Evolutionary conservation across 2,797 vertebrate genomes (phyloP), one percentile per base, ranked within the genome.

Genomic region (Chromobotia macracanthus): DNA sequence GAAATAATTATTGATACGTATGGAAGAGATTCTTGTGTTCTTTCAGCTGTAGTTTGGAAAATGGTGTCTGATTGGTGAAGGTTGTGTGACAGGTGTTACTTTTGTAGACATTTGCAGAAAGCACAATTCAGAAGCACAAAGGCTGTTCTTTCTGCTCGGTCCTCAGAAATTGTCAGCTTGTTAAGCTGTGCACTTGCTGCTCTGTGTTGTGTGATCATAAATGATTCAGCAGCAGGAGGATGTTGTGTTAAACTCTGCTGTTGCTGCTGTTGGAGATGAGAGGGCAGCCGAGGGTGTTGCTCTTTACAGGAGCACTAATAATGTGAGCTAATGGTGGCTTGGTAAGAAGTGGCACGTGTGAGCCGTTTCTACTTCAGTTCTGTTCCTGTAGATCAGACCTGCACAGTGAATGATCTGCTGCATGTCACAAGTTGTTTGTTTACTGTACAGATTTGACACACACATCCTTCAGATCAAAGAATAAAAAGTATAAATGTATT

Each of bases 181-280:
- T 56, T 56, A 56, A 56, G 23, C 23, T 2, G 19, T 56, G 19
- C 19, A 10, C 53, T 19, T 1, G 19, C 53, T 56, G n/a, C 10
- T 10, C 12, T 46, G 19, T 56, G 53, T 56, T 56, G n/a, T 10
- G 53, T 56, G 53, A 56, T 56, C 53, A 56, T 56, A 56, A 74
- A 63, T 63, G 44, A 51, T 18, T 74, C 28, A 74, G 51, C 44
- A 50, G 58, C 23, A 35, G 41, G 72, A 50, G 44, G 25, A 16
- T 8, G 58, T 51, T 63, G 25, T 21, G 25, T 58, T 63, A 44
- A 74, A 23, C 58, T 50, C 10, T n/a, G 71, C 38, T 61, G 41
- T 15, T 8, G n/a, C 71, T 31, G 71, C 15, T 28, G 58, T 28
- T 60, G 12, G 41, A 72, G 56, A 74, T 74, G 28, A 73, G 56